Conservation (phyloP, 2,888 invertebrate species). For the Drymonia ruficornis region DNA sequence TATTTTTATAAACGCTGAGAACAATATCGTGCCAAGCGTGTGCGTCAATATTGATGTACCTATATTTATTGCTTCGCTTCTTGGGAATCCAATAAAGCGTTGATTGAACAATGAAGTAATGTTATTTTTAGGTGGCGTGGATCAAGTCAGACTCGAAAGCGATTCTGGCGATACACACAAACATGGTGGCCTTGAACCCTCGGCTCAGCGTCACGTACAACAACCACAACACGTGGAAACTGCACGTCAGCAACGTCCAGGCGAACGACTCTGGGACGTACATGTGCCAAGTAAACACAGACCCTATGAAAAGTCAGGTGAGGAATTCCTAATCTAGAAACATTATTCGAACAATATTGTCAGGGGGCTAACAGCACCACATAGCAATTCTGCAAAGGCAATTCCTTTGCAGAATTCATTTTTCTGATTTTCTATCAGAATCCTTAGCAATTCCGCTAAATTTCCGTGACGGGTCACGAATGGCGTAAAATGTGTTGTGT, state of each 20-base stretch:
- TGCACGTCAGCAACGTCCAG: slow-evolving; percentile 95
- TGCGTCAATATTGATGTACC: slow-evolving; percentile 15
- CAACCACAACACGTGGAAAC: slow-evolving; percentile 97
- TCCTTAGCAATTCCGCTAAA: too few species aligned
- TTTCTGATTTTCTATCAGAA: too few species aligned
- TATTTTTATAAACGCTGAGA: slow-evolving; percentile 18
- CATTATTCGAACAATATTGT: too few species aligned
- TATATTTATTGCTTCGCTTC: slow-evolving; percentile 29
- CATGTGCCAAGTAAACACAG: slow-evolving; percentile 97
- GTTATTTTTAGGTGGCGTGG: slow-evolving; percentile 91
- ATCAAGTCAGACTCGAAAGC: slow-evolving; percentile 96
- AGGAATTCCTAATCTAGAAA: slow-evolving; percentile 14
- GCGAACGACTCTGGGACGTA: slow-evolving; percentile 96
- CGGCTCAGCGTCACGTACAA: slow-evolving; percentile 95
- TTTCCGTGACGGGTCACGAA: too few species aligned
- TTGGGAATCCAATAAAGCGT: slow-evolving; percentile 33
- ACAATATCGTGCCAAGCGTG: slow-evolving; percentile 24
- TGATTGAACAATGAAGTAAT: slow-evolving; percentile 28
- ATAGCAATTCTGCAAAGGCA: too few species aligned
- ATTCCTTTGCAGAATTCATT: too few species aligned
- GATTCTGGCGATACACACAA: slow-evolving; percentile 94
- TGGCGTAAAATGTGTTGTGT: too few species aligned
- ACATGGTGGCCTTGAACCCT: slow-evolving; percentile 95
- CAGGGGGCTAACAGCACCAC: too few species aligned
- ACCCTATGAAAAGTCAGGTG: slow-evolving; percentile 95